These are phyloP conservation scores for Nothoprocta perdicaria DNA, from an alignment of 2,113 vertebrate species.

Conservation along the genomic window DNA sequence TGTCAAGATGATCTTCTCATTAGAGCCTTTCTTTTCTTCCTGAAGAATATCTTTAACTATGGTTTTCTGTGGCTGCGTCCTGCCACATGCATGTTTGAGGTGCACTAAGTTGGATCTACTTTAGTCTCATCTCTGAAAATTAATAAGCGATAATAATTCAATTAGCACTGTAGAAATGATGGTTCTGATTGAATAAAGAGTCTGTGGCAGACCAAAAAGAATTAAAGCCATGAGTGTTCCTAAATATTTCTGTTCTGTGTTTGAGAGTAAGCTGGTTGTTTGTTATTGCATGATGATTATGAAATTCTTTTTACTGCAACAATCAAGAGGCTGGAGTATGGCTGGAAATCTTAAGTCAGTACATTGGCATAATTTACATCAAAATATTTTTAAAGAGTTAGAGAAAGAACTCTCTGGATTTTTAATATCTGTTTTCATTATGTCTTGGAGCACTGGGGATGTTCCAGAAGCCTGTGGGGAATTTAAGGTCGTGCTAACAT, in stretches of 20 bases:
- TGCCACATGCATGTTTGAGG: neutral
- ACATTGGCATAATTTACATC: neutral
- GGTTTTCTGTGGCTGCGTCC: neutral
- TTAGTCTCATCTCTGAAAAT: neutral
- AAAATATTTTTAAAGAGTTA: slow-evolving; percentile 25
- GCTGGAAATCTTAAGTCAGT: neutral
- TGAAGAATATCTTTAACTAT: neutral
- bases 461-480: slow-evolving; percentile 8
- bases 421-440: neutral
- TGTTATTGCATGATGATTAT: neutral
- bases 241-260: neutral
- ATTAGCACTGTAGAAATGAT: neutral
- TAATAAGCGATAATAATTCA: neutral
- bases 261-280: neutral
- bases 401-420: neutral
- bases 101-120: neutral
- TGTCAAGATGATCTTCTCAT: neutral
- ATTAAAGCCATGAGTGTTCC: neutral
- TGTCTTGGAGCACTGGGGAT: neutral
- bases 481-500: neutral
- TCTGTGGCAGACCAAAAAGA: neutral
- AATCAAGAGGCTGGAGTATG: neutral
- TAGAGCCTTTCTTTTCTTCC: neutral
- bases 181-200: neutral
- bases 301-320: neutral